Conservation (phyloP, 2,888 invertebrate genomes). For the Cheilosia impressa region DNA sequence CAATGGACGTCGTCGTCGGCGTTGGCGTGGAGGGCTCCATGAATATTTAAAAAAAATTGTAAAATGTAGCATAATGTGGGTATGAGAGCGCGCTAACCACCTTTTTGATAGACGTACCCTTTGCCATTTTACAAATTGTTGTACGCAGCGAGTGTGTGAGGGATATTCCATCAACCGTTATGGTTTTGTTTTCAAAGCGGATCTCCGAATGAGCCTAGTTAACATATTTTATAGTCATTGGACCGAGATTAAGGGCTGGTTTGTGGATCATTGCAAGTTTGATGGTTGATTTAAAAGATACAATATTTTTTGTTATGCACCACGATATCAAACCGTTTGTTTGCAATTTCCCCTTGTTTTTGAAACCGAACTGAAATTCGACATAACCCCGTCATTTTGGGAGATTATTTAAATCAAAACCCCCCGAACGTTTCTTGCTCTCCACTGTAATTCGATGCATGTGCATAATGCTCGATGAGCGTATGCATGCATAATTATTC, state of each 20-base stretch:
- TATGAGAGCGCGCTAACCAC: background rate
- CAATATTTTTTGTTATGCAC: too few relatives aligned
- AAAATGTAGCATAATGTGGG: background rate
- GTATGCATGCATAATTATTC: conserved; percentile 4
- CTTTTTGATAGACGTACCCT: conserved; percentile 14
- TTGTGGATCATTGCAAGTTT: background rate
- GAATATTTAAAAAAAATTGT: conserved; percentile 53
- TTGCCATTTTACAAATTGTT: conserved; percentile 10
- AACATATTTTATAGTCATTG: conserved; percentile 29
- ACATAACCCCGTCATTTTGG: background rate
- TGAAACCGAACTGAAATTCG: background rate
- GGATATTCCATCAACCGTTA: conserved; percentile 35
- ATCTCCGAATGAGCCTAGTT: conserved; percentile 13
- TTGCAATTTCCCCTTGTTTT: background rate
- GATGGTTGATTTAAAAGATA: conserved; percentile 12
- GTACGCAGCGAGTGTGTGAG: background rate
- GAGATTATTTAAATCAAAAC: background rate
- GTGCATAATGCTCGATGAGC: conserved; percentile 10
- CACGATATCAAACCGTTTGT: too few relatives aligned
- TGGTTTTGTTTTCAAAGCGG: conserved; percentile 31
- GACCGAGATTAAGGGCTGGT: background rate
- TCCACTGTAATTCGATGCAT: background rate
- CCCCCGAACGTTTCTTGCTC: too few relatives aligned
- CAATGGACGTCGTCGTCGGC: background rate
- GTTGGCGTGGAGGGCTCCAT: conserved; percentile 23